Evolutionary conservation across 2,797 vertebrate genomes (phyloP), one percentile per base, ranked within the genome.

Genomic region (Halcyon smyrnensis): DNA sequence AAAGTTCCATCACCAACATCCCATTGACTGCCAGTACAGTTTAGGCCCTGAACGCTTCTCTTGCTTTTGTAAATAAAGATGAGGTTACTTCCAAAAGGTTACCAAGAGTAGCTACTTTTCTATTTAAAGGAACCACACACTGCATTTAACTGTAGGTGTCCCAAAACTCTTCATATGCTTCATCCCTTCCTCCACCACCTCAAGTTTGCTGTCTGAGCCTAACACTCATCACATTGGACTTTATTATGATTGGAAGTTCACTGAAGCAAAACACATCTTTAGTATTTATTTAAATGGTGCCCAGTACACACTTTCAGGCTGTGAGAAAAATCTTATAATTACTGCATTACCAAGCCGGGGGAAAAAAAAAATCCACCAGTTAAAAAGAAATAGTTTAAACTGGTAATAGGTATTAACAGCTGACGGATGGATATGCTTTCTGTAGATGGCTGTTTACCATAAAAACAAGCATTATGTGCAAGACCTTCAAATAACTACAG

Each of bases 31-130:
- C 34, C 54, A 77, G 11, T 21, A 64, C 9, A 21, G 48, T 53
- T 75, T 54, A 84, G 64, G 32, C 8, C 27, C 32, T n/a, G 13
- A 88, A 18, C 18, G 0, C 20, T 82, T 93, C 74, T 68, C 32
- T 12, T 90, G 24, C 77, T 84, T 94, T 95, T 63, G 19, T 28
- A 90, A 89, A 93, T 84, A 91, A 82, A 91, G 34, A 81, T 56
- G n/a, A 90, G 11, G 12, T 34, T 82, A 65, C 68, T 78, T 81
- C n/a, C n/a, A 59, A 86, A 85, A 78, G 7, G 18, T 51, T 63
- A 53, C 18, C 63, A 67, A 24, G 12, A 88, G 30, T 34, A 87
- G 67, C 51, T 81, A 54, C 32, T 87, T 85, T 51, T 70, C 9
- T 20, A 74, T 73, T 84, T 70, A 76, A 84, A 86, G 21, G 45